These are phyloP conservation scores for Charina bottae DNA, from an alignment of 2,113 vertebrate genomes.

Conservation along the genomic window DNA sequence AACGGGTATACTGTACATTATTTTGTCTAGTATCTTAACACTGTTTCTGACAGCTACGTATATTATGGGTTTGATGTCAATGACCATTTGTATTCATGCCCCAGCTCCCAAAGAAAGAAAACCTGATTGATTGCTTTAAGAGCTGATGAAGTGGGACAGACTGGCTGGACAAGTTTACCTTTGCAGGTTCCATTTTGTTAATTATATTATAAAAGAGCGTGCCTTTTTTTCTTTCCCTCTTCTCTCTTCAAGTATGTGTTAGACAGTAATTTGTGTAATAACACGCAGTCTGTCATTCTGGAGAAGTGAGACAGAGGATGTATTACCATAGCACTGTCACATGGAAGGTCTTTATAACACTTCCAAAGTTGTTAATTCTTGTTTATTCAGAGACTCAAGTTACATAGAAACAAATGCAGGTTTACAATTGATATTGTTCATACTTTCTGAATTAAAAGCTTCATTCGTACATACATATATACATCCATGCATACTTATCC, in stretches of 20 bases:
- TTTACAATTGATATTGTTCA: neutral
- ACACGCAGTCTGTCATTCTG: neutral
- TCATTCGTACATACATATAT: neutral
- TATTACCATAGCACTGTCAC: neutral
- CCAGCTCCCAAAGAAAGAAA: neutral
- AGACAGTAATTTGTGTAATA: neutral
- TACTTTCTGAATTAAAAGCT: neutral
- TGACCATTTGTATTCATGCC: neutral
- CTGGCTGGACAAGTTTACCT: neutral
- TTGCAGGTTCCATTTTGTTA: neutral
- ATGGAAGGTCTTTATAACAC: neutral
- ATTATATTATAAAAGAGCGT: neutral
- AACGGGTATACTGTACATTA: neutral
- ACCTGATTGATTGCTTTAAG: neutral
- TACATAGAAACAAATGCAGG: neutral
- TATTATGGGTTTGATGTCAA: neutral
- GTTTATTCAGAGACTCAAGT: neutral
- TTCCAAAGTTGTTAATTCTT: neutral
- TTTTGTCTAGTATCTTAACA: neutral
- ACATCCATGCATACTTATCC: neutral
- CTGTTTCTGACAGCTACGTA: neutral
- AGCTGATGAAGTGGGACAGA: neutral
- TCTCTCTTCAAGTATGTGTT: neutral
- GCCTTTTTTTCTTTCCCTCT: neutral
- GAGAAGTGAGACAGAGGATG: neutral